Percentiles rank a stretch among this genome's conserved stretches.
These are phyloP conservation scores for Alethe diademata DNA, from an alignment of 2,113 vertebrate species.

Conservation along the genomic window DNA sequence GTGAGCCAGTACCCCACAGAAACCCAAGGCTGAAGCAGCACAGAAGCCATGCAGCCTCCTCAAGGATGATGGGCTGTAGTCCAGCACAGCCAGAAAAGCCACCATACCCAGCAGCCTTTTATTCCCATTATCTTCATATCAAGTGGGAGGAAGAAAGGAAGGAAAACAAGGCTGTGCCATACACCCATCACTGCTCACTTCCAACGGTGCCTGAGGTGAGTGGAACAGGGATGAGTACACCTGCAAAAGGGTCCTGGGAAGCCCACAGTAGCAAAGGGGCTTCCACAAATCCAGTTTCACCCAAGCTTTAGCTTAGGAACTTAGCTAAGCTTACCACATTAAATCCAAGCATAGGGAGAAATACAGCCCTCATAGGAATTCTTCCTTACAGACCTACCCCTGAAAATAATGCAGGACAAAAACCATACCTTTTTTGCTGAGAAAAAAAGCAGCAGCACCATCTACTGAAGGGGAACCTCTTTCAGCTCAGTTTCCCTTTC, in stretches of 20 bases:
- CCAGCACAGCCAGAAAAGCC: not conserved
- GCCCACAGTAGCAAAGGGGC: not conserved
- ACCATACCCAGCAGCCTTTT: not conserved
- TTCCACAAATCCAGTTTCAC: not conserved
- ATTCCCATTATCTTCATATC: not conserved
- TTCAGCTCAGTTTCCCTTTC: not conserved
- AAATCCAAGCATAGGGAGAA: not conserved
- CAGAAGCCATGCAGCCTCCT: not conserved
- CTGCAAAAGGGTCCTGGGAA: not conserved
- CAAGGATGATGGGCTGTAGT: not conserved
- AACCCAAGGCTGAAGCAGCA: not conserved
- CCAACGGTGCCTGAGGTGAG: rapidly evolving
- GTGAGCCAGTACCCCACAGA: not conserved
- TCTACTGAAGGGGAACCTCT: not conserved
- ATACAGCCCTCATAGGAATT: rapidly evolving
- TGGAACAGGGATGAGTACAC: not conserved
- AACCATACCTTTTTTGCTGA: not conserved
- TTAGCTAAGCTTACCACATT: not conserved
- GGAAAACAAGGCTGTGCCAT: not conserved
- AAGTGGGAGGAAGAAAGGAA: not conserved
- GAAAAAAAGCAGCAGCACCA: not conserved
- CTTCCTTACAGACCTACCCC: not conserved
- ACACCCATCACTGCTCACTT: not conserved
- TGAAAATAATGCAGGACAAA: rapidly evolving
- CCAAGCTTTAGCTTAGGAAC: not conserved